A percentile compares a stretch with the other conserved stretches of the same genome.
Evolutionary conservation across 2,113 vertebrate genomes (phyloP).

Genomic region (Calypte anna): DNA sequence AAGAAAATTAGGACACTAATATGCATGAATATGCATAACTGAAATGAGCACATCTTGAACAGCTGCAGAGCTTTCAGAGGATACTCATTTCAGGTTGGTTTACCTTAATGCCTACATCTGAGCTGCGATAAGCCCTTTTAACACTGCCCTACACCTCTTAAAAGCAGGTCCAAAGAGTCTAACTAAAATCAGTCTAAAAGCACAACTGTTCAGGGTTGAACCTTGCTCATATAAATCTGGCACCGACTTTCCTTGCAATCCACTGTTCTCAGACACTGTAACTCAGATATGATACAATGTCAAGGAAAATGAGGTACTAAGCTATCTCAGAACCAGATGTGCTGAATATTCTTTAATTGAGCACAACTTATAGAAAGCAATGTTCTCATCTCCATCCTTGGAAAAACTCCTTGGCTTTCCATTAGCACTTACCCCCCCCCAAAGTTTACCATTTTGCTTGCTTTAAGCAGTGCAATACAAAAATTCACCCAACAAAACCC

Average conservation of each 20-base stretch:
- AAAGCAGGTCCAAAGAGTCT: background rate
- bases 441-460: background rate
- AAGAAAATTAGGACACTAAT: background rate
- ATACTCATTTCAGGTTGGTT: background rate
- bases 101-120: background rate
- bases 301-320: background rate
- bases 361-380: background rate
- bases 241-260: background rate
- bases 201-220: background rate
- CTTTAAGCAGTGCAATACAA: background rate
- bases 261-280: background rate
- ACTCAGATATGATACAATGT: background rate
- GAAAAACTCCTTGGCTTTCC: background rate
- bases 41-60: background rate
- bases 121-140: background rate
- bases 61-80: background rate
- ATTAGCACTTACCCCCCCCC: background rate
- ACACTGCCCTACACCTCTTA: background rate
- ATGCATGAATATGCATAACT: background rate
- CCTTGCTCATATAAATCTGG: background rate
- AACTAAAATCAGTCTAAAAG: background rate
- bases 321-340: background rate
- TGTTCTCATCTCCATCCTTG: background rate
- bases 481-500: background rate
- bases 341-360: background rate